Evolutionary conservation across 1,140 invertebrate species (phyloP).

Genomic region (Theocolax elegans): DNA sequence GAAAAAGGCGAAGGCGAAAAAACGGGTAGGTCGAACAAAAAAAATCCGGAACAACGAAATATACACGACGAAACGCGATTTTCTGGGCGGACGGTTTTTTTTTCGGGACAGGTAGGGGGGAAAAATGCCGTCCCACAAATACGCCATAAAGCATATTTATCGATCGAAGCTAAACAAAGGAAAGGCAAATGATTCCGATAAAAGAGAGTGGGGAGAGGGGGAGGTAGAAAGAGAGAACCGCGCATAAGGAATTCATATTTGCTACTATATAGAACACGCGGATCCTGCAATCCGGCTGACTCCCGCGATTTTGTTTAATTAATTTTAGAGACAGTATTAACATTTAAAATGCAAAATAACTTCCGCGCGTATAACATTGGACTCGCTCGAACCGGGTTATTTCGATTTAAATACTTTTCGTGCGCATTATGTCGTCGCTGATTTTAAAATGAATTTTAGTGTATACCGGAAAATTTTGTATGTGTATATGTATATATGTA

Average conservation of each 20-base stretch:
- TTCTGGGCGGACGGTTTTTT: not conserved
- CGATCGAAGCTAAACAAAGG: slow-evolving; percentile 7
- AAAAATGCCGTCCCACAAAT: not conserved
- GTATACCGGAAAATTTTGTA: too few species aligned
- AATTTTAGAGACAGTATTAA: too few species aligned
- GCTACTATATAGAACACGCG: too few species aligned
- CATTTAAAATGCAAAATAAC: too few species aligned
- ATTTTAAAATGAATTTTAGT: too few species aligned
- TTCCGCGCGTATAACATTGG: too few species aligned
- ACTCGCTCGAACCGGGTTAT: too few species aligned
- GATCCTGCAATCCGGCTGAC: too few species aligned
- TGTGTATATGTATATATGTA: too few species aligned
- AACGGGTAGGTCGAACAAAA: slow-evolving; percentile 1
- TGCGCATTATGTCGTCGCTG: too few species aligned
- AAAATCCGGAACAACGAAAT: slow-evolving; percentile 4
- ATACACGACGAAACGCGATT: slow-evolving; percentile 16
- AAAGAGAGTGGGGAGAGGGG: slow-evolving; percentile 5
- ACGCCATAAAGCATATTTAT: slow-evolving; percentile 8
- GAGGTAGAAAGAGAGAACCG: slow-evolving; percentile 2
- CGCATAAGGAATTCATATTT: not conserved
- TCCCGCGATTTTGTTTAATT: too few species aligned
- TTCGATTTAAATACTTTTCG: too few species aligned
- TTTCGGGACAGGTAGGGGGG: not conserved
- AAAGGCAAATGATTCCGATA: slow-evolving; percentile 13
- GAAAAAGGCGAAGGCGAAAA: not conserved